Base-by-base conservation (phyloP, 2,113 vertebrate genomes). In the Varanus komodoensis region DNA sequence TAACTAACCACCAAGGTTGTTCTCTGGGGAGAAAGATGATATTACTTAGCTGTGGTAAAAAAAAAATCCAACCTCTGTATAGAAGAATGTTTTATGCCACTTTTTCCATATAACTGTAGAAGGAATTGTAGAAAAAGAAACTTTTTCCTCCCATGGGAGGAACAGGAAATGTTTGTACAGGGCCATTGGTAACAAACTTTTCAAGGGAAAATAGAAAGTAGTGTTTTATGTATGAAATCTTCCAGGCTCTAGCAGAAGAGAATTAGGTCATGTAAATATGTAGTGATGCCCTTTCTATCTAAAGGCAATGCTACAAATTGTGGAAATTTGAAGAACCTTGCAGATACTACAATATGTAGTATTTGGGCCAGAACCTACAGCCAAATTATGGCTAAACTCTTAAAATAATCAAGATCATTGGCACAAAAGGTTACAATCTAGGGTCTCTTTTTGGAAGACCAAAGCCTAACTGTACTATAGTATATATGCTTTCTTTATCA, bases 1-100 rank as follows among this genome's bases (percentile, higher is more conserved):
- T 34, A 67, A 6, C 34, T 21, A 57, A 87, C 74, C 48, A 9
- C 57, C 50, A 50, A 80, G 17, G 44, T 80, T 69, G 23, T 4
- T 50, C 11, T 75, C 73, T 90, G 85, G 93, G 52, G 75, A 89
- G 92, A 94, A 79, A 34, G 48, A 44, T 34, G 4, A 83, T 93
- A 95, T 95, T 94, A 92, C 91, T 95, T 94, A 90, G 89, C 89
- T 87, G 92, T 64, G 11, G 79, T 82, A 74, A 91, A 93, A 88
- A 95, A 79, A 75, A 61, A 86, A 50, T 52, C 68, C 82, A 23
- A n/a, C 17, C 86, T 73, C 79, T 91, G 21, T 69, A 68, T 29
- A 34, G 86, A 95, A n/a, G 86, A 93, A 92, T 61, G 92, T 52
- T 92, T 93, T 57, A 61, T 21, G 21, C 48, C 29, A 88, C 23